phyloP scores from a whole-genome alignment of 2,888 invertebrate species.

The Ennomos quercinarius region DNA sequence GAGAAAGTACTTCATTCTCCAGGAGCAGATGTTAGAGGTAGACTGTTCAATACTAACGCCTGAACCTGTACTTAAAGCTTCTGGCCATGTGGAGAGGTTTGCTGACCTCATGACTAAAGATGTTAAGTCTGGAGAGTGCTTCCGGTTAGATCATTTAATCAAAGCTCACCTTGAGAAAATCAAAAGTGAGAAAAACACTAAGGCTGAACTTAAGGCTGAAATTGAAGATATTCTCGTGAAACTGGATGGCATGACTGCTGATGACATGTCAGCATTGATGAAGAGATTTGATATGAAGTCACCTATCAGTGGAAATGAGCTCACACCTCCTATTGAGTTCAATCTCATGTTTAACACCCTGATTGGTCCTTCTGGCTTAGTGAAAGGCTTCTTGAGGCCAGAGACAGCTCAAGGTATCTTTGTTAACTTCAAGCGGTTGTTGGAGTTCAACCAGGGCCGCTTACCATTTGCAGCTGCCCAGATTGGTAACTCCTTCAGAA shows the following conservation, averaged over 20 bases:
- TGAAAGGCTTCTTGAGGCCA: constrained; percentile 98
- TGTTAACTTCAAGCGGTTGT: constrained; percentile 98
- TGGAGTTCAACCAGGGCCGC: constrained; percentile 98
- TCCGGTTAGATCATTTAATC: constrained; percentile 98
- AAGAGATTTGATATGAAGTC: constrained; percentile 96
- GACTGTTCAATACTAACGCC: constrained; percentile 99
- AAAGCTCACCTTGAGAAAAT: constrained; percentile 97
- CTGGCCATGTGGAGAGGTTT: constrained; percentile 99
- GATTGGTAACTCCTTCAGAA: constrained; percentile 99
- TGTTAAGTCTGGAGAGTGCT: constrained; percentile 97
- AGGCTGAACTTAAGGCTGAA: constrained; percentile 89
- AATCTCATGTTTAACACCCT: constrained; percentile 99
- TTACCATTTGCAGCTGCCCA: constrained; percentile 99
- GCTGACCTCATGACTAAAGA: constrained; percentile 99
- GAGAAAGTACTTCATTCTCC: constrained; percentile 98
- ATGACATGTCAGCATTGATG: constrained; percentile 95
- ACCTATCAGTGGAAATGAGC: constrained; percentile 96
- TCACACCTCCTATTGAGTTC: constrained; percentile 98
- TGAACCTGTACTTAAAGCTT: constrained; percentile 98
- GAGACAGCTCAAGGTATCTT: constrained; percentile 99
- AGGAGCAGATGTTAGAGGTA: constrained; percentile 99
- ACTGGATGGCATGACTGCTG: constrained; percentile 96
- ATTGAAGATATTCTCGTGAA: constrained; percentile 92
- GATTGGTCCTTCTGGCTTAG: constrained; percentile 97
- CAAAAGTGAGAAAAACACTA: constrained; percentile 92